Conservation (phyloP, 1,140 invertebrate genomes). For the Cryptotermes secundus region DNA sequence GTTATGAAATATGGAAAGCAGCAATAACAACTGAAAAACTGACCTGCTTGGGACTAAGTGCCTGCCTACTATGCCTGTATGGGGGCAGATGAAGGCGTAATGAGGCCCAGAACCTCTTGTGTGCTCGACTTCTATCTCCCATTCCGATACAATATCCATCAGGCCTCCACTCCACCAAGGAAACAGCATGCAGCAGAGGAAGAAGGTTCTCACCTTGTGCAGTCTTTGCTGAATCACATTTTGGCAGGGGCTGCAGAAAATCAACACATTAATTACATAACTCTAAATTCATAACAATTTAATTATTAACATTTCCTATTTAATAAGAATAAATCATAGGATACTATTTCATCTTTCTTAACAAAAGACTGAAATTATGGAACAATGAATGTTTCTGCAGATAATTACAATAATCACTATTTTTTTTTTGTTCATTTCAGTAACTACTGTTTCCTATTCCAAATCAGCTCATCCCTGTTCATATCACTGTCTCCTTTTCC, state of each 20-base stretch:
- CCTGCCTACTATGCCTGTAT: slow-evolving; percentile 41
- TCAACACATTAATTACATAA: background rate
- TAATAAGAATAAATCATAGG: no score
- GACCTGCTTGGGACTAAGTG: background rate
- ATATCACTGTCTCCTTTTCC: no score
- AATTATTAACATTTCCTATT: no score
- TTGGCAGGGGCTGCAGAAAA: slow-evolving; percentile 26
- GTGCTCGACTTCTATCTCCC: slow-evolving; percentile 40
- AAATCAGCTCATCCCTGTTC: no score
- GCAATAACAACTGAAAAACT: background rate
- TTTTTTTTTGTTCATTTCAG: no score
- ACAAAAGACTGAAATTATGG: no score
- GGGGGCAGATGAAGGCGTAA: slow-evolving; percentile 48
- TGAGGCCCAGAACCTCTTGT: slow-evolving; percentile 46
- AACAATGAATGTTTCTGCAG: no score
- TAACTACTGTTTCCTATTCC: no score
- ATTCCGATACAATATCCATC: background rate
- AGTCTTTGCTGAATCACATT: slow-evolving; percentile 37
- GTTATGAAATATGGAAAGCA: no score
- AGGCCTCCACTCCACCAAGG: slow-evolving; percentile 44
- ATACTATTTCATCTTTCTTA: no score
- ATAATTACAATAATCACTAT: no score
- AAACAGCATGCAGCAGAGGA: slow-evolving; percentile 41
- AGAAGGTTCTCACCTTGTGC: slow-evolving; percentile 41
- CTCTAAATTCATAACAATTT: no score